Conservation (phyloP, 2,113 vertebrate species). For the Takifugu bimaculatus region DNA sequence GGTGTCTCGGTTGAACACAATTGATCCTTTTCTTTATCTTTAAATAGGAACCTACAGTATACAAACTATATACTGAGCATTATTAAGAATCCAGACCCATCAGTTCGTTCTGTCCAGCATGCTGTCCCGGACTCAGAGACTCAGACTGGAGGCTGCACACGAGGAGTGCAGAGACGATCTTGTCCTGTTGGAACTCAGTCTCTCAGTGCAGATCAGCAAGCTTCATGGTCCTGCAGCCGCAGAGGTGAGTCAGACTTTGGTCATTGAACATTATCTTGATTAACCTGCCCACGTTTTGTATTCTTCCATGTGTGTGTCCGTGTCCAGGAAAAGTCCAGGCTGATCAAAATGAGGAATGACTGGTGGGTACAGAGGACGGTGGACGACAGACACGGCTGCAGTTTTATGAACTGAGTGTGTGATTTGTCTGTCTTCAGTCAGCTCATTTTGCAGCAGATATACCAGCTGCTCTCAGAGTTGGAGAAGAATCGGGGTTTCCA, state of each 20-base stretch:
- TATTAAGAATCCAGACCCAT: too few relatives aligned
- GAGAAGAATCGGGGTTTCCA: constrained; percentile 20
- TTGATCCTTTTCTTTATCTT: too few relatives aligned
- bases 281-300: neutral
- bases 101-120: constrained; percentile 16
- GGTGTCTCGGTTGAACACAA: too few relatives aligned
- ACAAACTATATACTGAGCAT: too few relatives aligned
- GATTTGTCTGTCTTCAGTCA: constrained; percentile 31
- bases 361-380: neutral
- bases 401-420: neutral
- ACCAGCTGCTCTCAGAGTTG: constrained; percentile 7
- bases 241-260: constrained; percentile 19
- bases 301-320: neutral
- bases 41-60: too few relatives aligned
- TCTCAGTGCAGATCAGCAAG: constrained; percentile 19
- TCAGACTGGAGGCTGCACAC: constrained; percentile 36
- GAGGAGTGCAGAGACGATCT: constrained; percentile 49
- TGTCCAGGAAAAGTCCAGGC: constrained; percentile 33
- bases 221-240: neutral
- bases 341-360: constrained; percentile 28
- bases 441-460: constrained; percentile 24
- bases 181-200: constrained; percentile 29
- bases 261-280: neutral
- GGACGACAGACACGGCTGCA: neutral
- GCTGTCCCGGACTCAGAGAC: constrained; percentile 40